phyloP scores from a whole-genome alignment of 2,113 vertebrate genomes.

The Mus spicilegus region DNA sequence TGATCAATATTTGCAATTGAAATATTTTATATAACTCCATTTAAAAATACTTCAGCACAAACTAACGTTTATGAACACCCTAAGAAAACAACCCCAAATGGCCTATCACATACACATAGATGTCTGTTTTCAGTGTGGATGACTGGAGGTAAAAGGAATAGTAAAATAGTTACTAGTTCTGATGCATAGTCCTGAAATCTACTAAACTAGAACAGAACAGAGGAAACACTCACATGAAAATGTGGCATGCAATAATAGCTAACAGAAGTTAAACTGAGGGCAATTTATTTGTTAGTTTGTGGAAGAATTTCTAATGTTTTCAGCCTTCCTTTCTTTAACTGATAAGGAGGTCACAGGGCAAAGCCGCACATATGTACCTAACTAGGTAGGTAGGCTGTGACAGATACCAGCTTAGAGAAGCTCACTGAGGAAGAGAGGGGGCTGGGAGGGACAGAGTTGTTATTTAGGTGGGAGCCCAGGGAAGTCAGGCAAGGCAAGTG shows the following conservation, averaged over 20 bases:
- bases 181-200: slow-evolving; percentile 17
- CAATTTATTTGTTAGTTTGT: slow-evolving; percentile 26
- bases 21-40: slow-evolving; percentile 11
- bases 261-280: background rate
- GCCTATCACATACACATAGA: background rate
- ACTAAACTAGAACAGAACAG: background rate
- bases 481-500: background rate
- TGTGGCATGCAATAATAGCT: background rate
- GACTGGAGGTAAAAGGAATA: background rate
- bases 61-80: slow-evolving; percentile 3
- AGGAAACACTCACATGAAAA: background rate
- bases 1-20: slow-evolving; percentile 48
- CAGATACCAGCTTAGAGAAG: background rate
- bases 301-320: background rate
- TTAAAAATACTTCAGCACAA: background rate
- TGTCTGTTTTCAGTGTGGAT: background rate
- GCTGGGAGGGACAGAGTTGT: background rate
- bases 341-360: background rate
- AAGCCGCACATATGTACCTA: background rate
- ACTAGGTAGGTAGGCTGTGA: slow-evolving; percentile 40
- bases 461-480: slow-evolving; percentile 47
- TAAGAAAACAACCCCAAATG: background rate
- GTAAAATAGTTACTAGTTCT: background rate
- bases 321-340: background rate
- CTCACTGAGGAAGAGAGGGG: background rate